Percentiles rank a stretch among this genome's conserved stretches.
These are phyloP conservation scores for Pangasius krempfi DNA, from an alignment of 2,797 vertebrate species.

Conservation along the genomic window DNA sequence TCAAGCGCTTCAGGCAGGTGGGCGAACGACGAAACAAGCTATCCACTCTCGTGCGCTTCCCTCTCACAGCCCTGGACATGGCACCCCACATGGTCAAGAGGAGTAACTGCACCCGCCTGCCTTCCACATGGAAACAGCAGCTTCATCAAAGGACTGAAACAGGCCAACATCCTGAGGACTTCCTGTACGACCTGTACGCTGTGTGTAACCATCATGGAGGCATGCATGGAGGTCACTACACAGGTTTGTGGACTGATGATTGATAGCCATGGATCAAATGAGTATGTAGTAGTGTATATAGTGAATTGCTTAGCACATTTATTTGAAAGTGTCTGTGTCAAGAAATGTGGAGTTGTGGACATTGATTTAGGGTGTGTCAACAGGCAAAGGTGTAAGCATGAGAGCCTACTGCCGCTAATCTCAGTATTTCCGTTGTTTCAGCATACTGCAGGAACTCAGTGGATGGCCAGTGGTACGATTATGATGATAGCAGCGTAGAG, in stretches of 20 bases:
- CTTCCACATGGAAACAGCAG: conserved; percentile 65
- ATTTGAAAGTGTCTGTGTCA: background rate
- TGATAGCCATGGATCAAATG: background rate
- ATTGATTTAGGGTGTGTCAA: background rate
- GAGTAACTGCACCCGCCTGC: conserved; percentile 61
- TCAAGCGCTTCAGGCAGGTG: conserved; percentile 86
- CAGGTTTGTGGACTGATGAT: conserved; percentile 74
- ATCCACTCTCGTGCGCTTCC: conserved; percentile 88
- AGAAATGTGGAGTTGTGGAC: background rate
- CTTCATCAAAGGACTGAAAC: conserved; percentile 58
- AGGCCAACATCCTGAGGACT: conserved; percentile 70
- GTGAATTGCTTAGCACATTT: background rate
- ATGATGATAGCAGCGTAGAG: conserved; percentile 88
- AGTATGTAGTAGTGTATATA: background rate
- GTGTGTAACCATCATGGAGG: conserved; percentile 97
- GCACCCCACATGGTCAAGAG: conserved; percentile 87
- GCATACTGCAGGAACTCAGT: conserved; percentile 93
- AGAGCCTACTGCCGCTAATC: background rate
- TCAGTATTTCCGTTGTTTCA: conserved; percentile 55
- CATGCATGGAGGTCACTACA: conserved; percentile 96
- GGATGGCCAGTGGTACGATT: conserved; percentile 91
- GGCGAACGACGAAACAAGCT: conserved; percentile 89
- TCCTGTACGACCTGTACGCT: conserved; percentile 90
- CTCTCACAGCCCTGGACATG: conserved; percentile 87
- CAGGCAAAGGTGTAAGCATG: background rate